These are phyloP conservation scores for Mustela nigripes DNA, from an alignment of 2,113 vertebrate species.

Conservation along the genomic window DNA sequence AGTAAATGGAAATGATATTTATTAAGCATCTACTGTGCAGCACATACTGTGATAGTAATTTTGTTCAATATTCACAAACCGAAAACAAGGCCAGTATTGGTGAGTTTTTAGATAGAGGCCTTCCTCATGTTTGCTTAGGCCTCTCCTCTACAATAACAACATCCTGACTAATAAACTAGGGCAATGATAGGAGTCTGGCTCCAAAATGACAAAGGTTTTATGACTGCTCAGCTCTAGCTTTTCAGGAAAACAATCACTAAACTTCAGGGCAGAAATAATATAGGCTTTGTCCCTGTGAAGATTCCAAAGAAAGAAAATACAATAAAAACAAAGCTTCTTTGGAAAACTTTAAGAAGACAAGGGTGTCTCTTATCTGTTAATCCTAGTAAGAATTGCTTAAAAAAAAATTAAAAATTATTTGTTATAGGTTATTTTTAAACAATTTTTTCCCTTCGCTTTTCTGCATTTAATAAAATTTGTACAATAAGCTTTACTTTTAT, in stretches of 20 bases:
- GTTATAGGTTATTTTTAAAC: not conserved
- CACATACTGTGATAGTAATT: not conserved
- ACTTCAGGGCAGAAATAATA: not conserved
- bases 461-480: conserved; percentile 32
- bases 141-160: not conserved
- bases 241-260: not conserved
- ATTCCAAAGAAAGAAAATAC: not conserved
- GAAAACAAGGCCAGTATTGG: not conserved
- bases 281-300: not conserved
- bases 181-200: not conserved
- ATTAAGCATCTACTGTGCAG: not conserved
- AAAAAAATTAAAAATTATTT: not conserved
- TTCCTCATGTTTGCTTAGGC: not conserved
- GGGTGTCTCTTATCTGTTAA: not conserved
- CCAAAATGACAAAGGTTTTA: not conserved
- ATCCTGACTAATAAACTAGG: not conserved
- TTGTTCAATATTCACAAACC: not conserved
- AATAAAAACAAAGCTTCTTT: not conserved
- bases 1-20: not conserved
- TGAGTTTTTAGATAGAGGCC: not conserved
- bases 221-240: not conserved
- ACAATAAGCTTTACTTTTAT: not conserved
- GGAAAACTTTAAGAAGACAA: conserved; percentile 19
- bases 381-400: not conserved
- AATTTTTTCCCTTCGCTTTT: not conserved